Percentiles rank a stretch among this genome's conserved stretches.
phyloP scores from a whole-genome alignment of 2,888 invertebrate species.

The Callyntrura guangdongensis region DNA sequence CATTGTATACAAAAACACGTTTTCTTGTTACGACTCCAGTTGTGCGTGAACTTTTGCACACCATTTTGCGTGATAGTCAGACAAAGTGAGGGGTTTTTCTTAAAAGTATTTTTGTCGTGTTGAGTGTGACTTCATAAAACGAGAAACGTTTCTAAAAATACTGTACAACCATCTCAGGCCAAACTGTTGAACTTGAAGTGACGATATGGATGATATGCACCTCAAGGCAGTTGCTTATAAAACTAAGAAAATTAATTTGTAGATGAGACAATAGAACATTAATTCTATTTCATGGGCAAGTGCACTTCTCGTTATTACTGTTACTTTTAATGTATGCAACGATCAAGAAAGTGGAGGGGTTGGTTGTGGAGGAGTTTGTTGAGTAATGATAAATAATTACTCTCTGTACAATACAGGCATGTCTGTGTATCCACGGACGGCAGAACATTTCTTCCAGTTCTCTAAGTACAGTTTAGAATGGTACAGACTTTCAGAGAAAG shows the following conservation, averaged over 20 bases:
- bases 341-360: slow-evolving; percentile 47
- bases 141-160: background rate
- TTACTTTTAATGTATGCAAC: slow-evolving; percentile 58
- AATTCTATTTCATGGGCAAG: slow-evolving; percentile 8
- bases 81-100: background rate
- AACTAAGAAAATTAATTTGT: background rate
- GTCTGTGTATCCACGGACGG: slow-evolving; percentile 72
- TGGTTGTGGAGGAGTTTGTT: slow-evolving; percentile 45
- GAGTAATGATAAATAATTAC: slow-evolving; percentile 83
- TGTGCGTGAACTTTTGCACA: background rate
- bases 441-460: slow-evolving; percentile 58
- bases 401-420: slow-evolving; percentile 81
- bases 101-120: background rate
- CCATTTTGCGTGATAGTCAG: background rate
- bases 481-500: background rate
- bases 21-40: background rate
- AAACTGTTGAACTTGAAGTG: slow-evolving; percentile 38
- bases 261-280: slow-evolving; percentile 41
- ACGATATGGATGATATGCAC: slow-evolving; percentile 1
- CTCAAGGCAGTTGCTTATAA: slow-evolving; percentile 4
- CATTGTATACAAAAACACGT: background rate
- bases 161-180: background rate
- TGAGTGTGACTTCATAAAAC: background rate
- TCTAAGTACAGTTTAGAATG: too few relatives aligned
- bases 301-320: slow-evolving; percentile 4